phyloP scores from a whole-genome alignment of 2,888 invertebrate species.

The Drepanosiphum platanoidis region DNA sequence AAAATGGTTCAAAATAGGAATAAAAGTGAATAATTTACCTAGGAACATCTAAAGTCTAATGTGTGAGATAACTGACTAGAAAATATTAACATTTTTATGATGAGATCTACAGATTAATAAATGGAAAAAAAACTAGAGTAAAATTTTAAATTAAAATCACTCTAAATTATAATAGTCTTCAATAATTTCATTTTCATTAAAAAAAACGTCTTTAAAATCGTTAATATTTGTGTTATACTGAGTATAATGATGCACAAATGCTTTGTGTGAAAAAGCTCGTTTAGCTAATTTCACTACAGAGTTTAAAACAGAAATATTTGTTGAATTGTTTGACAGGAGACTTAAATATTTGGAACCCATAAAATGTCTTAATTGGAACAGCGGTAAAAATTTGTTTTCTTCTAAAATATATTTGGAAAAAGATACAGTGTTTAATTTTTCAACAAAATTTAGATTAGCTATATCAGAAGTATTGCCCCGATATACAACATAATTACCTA shows the following conservation, averaged over 20 bases:
- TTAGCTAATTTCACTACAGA: constrained; percentile 50
- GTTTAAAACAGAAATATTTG: constrained; percentile 42
- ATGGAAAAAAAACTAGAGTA: background rate
- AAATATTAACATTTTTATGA: constrained; percentile 8
- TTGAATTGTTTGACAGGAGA: constrained; percentile 47
- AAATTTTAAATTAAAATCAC: constrained; percentile 25
- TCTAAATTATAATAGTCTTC: constrained; percentile 52
- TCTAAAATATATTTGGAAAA: constrained; percentile 36
- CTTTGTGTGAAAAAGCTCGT: constrained; percentile 52
- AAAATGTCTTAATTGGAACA: constrained; percentile 49
- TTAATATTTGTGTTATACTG: constrained; percentile 50
- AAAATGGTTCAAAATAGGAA: constrained; percentile 29
- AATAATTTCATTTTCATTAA: constrained; percentile 46
- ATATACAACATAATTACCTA: constrained; percentile 40
- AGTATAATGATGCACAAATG: constrained; percentile 56
- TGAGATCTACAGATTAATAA: constrained; percentile 44
- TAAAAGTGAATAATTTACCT: constrained; percentile 18
- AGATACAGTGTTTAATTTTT: constrained; percentile 31
- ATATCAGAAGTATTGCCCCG: constrained; percentile 13
- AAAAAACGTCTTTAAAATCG: constrained; percentile 49
- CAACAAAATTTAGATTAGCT: constrained; percentile 16
- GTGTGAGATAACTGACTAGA: constrained; percentile 49
- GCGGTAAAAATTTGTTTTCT: constrained; percentile 25
- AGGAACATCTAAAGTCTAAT: constrained; percentile 40
- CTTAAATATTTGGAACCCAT: constrained; percentile 55